Evolutionary conservation across 2,113 vertebrate species (phyloP), one percentile per base, ranked within the genome.

Genomic region (Pterocles gutturalis): DNA sequence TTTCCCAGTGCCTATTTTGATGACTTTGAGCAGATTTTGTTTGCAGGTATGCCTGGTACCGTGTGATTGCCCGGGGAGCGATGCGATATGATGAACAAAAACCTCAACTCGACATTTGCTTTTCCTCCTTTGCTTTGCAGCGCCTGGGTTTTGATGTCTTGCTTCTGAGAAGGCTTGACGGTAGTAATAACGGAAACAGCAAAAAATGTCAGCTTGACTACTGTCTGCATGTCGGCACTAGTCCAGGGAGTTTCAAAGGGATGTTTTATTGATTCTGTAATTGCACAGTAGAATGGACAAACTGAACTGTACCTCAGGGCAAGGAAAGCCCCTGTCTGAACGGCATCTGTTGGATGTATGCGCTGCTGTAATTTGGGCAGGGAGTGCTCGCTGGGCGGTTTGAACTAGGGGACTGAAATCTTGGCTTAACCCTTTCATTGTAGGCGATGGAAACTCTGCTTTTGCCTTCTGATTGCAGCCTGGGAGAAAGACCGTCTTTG

Each of bases 191-290:
- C 87, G 95, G 98, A 98, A 98, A 97, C 94, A 91, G 96, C 90
- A 96, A 92, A 97, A 97, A 97, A 97, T 92, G 97, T 97, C 85
- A 95, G 90, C 97, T 90, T 93, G 96, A 98, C 98, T 98, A 97
- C 98, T 98, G 97, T 97, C 97, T 98, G 98, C 98, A 41, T 98
- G 98, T 98, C 96, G 93, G 97, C 98, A 98, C 98, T 98, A 97
- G 99, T 98, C 98, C 97, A 95, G 98, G 97, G 98, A 98, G 97
- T 99, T 99, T 99, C 98, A 99, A 98, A 99, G 98, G 97, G 98
- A 98, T 98, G 97, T 98, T 99, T 99, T 98, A 99, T 98, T 98
- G 98, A 97, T 98, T 98, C 97, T 98, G 98, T 98, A 98, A 98
- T 98, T 97, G 98, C 98, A 95, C 95, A 97, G 98, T 96, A 97